A percentile compares a stretch with the other conserved stretches of the same genome.
phyloP scores from a whole-genome alignment of 2,888 invertebrate genomes.

The Apamea epomidion region DNA sequence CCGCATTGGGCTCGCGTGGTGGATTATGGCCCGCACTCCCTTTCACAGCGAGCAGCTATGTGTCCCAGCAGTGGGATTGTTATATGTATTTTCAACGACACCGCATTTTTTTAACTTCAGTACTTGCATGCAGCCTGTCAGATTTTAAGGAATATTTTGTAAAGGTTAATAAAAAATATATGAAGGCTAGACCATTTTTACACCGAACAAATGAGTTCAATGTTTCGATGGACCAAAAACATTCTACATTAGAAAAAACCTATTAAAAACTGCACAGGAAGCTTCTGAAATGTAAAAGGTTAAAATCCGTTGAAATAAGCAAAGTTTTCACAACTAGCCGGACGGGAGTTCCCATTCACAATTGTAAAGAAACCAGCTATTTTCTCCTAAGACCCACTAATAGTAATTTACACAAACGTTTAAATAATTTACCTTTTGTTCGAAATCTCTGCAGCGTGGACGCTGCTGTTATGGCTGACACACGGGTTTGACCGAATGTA shows the following conservation, averaged over 20 bases:
- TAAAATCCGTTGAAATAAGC: not conserved
- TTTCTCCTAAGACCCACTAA: slow-evolving; percentile 52
- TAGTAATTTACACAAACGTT: slow-evolving; percentile 57
- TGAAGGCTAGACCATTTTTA: not conserved
- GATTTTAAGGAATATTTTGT: not conserved
- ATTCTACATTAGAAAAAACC: no score
- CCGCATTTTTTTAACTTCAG: no score
- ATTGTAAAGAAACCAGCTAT: slow-evolving; percentile 47
- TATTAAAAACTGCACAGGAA: not conserved
- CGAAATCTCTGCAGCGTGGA: slow-evolving; percentile 49
- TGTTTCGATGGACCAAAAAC: not conserved
- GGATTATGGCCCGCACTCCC: no score
- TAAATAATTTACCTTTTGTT: slow-evolving; percentile 60
- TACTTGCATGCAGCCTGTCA: no score
- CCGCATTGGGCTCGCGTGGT: no score
- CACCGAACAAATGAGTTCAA: not conserved
- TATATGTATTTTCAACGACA: no score
- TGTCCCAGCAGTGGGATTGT: no score
- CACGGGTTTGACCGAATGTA: not conserved
- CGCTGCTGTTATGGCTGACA: slow-evolving; percentile 30
- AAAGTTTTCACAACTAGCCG: slow-evolving; percentile 19
- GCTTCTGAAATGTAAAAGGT: not conserved
- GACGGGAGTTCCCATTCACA: slow-evolving; percentile 26
- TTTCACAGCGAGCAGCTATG: no score
- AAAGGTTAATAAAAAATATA: not conserved